These are phyloP conservation scores for Littorina saxatilis DNA, from an alignment of 1,140 invertebrate genomes.

Conservation along the genomic window DNA sequence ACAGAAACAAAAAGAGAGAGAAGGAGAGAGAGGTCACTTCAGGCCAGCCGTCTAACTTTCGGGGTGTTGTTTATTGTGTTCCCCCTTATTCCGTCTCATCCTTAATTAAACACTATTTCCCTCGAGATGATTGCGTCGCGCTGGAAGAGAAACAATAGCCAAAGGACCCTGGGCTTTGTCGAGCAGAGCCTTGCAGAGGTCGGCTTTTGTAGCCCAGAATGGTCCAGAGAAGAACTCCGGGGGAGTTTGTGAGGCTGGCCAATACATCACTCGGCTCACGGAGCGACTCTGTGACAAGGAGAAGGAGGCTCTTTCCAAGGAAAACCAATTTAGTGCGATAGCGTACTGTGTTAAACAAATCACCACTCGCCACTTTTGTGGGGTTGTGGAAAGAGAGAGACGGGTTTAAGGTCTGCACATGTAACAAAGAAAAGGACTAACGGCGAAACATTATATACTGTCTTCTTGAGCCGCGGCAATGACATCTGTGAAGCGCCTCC, in stretches of 20 bases:
- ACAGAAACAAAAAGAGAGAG: neutral
- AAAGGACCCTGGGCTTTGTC: slow-evolving; percentile 33
- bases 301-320: slow-evolving; percentile 5
- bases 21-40: neutral
- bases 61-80: slow-evolving; percentile 30
- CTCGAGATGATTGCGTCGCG: slow-evolving; percentile 26
- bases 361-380: slow-evolving; percentile 5
- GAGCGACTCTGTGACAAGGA: slow-evolving; percentile 29
- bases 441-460: no score
- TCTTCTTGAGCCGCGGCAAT: no score
- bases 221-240: no score
- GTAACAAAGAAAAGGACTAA: no score
- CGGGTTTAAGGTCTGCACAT: no score
- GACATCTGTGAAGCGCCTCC: no score
- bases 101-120: slow-evolving; percentile 42
- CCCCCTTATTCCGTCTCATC: slow-evolving; percentile 21
- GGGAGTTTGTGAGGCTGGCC: no score
- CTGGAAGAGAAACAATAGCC: slow-evolving; percentile 31
- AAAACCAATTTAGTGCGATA: slow-evolving; percentile 36
- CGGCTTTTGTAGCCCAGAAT: no score
- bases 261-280: neutral
- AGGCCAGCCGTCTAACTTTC: neutral
- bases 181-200: no score
- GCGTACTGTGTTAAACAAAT: slow-evolving; percentile 38
- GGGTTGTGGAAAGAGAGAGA: no score